phyloP scores from a whole-genome alignment of 2,113 vertebrate species.

The Fregetta grallaria region DNA sequence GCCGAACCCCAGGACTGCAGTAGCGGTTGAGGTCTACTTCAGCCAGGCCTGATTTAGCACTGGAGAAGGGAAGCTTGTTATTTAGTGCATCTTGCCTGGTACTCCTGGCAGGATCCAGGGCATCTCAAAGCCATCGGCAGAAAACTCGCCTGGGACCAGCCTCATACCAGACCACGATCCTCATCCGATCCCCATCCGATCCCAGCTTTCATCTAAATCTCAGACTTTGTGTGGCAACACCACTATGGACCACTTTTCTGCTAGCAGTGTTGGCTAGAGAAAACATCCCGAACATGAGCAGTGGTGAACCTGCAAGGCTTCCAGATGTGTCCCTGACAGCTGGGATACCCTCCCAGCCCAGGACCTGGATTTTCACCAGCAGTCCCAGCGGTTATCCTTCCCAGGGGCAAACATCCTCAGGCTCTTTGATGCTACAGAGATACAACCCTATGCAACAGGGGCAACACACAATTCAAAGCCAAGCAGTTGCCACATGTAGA shows the following conservation, averaged over 20 bases:
- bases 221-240: accelerated
- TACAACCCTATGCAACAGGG: background rate
- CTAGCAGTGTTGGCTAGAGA: background rate
- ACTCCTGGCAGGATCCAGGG: background rate
- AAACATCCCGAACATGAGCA: background rate
- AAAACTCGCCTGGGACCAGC: background rate
- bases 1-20: background rate
- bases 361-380: accelerated
- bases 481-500: accelerated
- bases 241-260: too few relatives aligned
- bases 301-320: background rate
- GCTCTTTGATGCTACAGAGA: background rate
- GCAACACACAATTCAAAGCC: background rate
- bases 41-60: background rate
- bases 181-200: too few relatives aligned
- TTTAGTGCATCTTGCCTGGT: background rate
- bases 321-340: background rate
- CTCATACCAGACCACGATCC: background rate
- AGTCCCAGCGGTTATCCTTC: background rate
- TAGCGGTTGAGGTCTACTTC: background rate
- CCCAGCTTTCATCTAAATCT: background rate
- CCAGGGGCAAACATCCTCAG: background rate
- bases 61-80: background rate
- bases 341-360: background rate
- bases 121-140: background rate